phyloP scores from a whole-genome alignment of 1,140 invertebrate species.

The Drosophila orosa region DNA sequence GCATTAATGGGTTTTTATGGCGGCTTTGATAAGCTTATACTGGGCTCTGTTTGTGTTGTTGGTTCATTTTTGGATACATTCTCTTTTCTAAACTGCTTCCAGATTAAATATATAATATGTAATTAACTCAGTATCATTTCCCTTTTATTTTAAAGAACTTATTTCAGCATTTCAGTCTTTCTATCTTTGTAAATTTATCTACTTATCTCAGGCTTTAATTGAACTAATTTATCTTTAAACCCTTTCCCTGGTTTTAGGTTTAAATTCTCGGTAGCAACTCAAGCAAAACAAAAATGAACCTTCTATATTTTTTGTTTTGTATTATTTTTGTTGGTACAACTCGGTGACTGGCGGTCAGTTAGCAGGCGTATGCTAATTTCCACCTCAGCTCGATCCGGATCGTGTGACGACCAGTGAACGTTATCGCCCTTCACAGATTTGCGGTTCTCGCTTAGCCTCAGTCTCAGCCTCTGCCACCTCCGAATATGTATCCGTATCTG shows the following conservation, averaged over 20 bases:
- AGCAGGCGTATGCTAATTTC: conserved; percentile 68
- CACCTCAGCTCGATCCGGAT: conserved; percentile 32
- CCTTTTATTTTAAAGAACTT: too few relatives aligned
- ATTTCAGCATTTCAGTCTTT: background rate
- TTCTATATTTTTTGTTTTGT: background rate
- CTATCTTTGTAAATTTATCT: background rate
- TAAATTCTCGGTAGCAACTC: conserved; percentile 14
- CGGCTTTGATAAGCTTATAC: conserved; percentile 7
- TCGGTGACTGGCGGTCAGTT: conserved; percentile 35
- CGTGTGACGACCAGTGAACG: conserved; percentile 51
- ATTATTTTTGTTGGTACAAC: conserved; percentile 4
- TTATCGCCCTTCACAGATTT: conserved; percentile 33
- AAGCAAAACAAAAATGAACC: conserved; percentile 23
- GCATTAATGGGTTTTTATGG: background rate
- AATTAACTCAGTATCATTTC: too few relatives aligned
- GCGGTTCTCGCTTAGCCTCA: conserved; percentile 1
- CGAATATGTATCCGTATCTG: conserved; percentile 8
- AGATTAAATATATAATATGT: background rate
- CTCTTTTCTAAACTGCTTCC: background rate
- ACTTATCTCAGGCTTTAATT: background rate
- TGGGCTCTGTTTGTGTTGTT: conserved; percentile 3
- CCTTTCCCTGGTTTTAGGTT: background rate
- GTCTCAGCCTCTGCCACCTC: background rate
- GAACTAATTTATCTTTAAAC: background rate
- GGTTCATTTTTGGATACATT: background rate